Evolutionary conservation across 2,888 invertebrate genomes (phyloP), one percentile per base, ranked within the genome.

Genomic region (Drosophila multiciliata): DNA sequence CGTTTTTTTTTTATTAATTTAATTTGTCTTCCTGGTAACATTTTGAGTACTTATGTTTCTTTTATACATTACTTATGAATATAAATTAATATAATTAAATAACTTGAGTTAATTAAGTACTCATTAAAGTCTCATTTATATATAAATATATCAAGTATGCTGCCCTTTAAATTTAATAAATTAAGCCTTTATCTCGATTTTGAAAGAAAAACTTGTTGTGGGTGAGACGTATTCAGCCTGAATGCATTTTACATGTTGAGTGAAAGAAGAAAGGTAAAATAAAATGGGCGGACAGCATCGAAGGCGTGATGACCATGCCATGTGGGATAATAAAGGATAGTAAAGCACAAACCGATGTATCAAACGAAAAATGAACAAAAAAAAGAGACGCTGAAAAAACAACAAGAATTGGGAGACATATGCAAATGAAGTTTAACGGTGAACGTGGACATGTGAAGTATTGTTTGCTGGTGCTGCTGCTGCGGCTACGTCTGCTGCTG

Each of bases 351-450:
- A 23, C 26, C 32, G 20, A 23, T 20, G 42, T 50, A 42, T 48
- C 38, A 17, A 52, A 29, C 17, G 8, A 29, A 45, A 66, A 52
- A 23, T 2, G 29, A 45, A 38, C 12, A 23, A 38, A 29, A 17
- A 23, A 23, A 23, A 23, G 20, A 50, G 49, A 5, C 26, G 0
- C 26, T 1, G 15, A 12, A 50, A 8, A 17, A 50, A 8, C 23
- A 20, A 26, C 20, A n/a, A 32, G 17, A 52, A 57, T 11, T 20
- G 38, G 45, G 55, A 58, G 55, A 59, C 55, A 68, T 65, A 76
- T 76, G 76, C 78, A 76, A 76, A 76, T 76, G 61, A 67, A 64
- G 76, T 54, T 50, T 42, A 63, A 50, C 40, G 60, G 15, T 35
- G 57, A 49, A 60, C 52, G 64, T 53, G 71, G 66, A 71, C 58